These are phyloP conservation scores for Ianthella basta DNA, from an alignment of 37 sponge, comb jelly and placozoan species.

Conservation along the genomic window DNA sequence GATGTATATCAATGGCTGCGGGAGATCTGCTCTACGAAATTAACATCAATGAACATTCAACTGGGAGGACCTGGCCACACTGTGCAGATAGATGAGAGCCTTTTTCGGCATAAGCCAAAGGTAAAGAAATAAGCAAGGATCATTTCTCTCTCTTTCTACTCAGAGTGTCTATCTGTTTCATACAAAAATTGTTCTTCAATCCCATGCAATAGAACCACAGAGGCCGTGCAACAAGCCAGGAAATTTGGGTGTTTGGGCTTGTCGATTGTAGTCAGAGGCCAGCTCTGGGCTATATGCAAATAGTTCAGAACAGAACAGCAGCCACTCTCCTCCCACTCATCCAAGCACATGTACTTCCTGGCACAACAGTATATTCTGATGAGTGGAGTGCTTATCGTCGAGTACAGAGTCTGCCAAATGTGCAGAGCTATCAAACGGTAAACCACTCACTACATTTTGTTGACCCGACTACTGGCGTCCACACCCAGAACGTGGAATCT, in stretches of 20 bases:
- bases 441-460: constrained; percentile 72
- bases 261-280: constrained; percentile 42
- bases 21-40: constrained; percentile 44
- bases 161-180: too few relatives aligned
- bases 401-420: constrained; percentile 38
- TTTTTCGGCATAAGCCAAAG: constrained; percentile 64
- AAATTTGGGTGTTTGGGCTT: constrained; percentile 78
- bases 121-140: neutral
- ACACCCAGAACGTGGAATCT: constrained; percentile 70
- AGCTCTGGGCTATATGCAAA: constrained; percentile 63
- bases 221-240: constrained; percentile 42
- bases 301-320: constrained; percentile 55
- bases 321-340: constrained; percentile 72
- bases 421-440: constrained; percentile 40
- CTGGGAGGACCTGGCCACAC: constrained; percentile 48
- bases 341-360: constrained; percentile 41
- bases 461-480: constrained; percentile 57
- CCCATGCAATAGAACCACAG: constrained; percentile 42
- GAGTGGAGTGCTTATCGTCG: constrained; percentile 57
- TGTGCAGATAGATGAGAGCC: constrained; percentile 61
- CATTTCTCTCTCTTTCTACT: too few relatives aligned
- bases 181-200: neutral
- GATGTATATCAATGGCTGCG: constrained; percentile 67
- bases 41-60: neutral
- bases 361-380: constrained; percentile 57